phyloP scores from a whole-genome alignment of 2,113 vertebrate species.

The Macrotis lagotis region DNA sequence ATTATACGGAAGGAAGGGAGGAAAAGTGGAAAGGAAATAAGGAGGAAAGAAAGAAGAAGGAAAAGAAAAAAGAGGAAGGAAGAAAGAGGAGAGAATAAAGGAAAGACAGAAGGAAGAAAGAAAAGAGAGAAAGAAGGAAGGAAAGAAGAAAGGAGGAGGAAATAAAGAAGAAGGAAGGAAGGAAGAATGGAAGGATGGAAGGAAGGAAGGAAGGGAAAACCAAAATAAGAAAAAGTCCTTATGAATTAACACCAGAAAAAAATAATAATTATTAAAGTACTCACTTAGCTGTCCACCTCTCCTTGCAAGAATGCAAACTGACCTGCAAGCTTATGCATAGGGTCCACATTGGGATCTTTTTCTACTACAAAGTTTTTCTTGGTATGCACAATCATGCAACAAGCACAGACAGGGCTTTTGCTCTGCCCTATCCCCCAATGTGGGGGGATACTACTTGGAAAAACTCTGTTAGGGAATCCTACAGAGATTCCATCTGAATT shows the following conservation, averaged over 20 bases:
- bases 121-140: not conserved
- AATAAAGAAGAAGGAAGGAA: not conserved
- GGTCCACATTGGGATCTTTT: not conserved
- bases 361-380: not conserved
- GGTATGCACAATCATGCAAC: not conserved
- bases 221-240: not conserved
- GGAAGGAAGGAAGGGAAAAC: not conserved
- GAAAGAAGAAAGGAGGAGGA: not conserved
- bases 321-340: not conserved
- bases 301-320: not conserved
- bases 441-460: not conserved
- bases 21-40: no score
- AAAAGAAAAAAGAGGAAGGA: no score
- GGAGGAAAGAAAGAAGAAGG: no score
- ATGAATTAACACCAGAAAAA: not conserved
- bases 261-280: no score
- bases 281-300: not conserved
- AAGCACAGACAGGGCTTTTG: not conserved
- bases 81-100: no score
- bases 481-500: not conserved
- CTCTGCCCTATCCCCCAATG: no score
- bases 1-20: not conserved
- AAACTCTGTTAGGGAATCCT: not conserved
- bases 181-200: not conserved
- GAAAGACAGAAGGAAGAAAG: no score